Base-by-base conservation (phyloP, 2,113 vertebrate species). In the Zosterops japonicus region DNA sequence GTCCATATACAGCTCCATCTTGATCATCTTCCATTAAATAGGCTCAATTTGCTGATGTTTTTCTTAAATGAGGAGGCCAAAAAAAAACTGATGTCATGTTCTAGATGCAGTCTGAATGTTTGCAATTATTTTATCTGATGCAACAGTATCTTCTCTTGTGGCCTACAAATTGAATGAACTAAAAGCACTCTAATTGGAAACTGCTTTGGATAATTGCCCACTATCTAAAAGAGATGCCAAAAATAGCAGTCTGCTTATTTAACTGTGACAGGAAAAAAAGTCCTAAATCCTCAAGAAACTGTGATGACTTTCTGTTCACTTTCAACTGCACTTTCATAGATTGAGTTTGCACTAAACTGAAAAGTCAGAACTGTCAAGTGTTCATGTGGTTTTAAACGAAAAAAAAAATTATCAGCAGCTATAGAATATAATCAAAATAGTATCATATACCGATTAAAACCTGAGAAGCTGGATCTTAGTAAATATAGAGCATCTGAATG, bases 131-230 rank as follows among this genome's bases (percentile, higher is more conserved):
- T 95, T 52, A 80, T 85, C 29, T 90, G 82, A 76, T 87, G 65
- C 13, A 25, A 79, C 8, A 20, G 22, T 82, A 60, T 84, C 74
- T 95, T 82, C 46, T 82, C 65, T 77, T 55, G 36, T 53, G 41
- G 69, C 24, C 70, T 87, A 87, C 31, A 91, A 53, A 95, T 46
- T 76, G 74, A 55, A 93, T 81, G 57, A 85, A 68, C 36, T 91
- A 93, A 93, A 90, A 95, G 81, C 53, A 68, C 50, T 85, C 70
- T 76, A 85, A 85, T 65, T 91, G 53, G 52, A 94, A 94, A 76
- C 36, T 83, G 76, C 50, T 46, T 92, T 93, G 94, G 68, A 84
- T 80, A 89, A 91, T 50, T 90, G 78, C 89, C 59, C 67, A 57
- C 57, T 84, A 35, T 39, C 28, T 91, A 53, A 56, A 84, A 82